These are phyloP conservation scores for Scaptomyza reducta DNA, from an alignment of 2,888 invertebrate species.

Conservation along the genomic window DNA sequence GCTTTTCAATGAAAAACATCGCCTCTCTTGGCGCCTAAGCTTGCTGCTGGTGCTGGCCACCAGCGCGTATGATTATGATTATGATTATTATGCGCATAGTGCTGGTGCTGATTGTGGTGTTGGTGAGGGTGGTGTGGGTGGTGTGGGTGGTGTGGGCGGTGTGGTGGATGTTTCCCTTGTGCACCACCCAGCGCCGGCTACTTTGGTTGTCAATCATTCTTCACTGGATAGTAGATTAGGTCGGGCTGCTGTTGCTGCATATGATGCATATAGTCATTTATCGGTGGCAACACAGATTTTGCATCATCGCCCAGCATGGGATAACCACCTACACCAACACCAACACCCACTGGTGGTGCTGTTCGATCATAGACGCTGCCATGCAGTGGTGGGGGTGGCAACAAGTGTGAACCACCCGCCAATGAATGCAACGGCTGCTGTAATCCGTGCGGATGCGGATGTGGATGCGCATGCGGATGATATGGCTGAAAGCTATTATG, in stretches of 20 bases:
- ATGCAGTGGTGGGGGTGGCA: slow-evolving; percentile 78
- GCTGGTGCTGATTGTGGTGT: slow-evolving; percentile 36
- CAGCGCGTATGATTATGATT: slow-evolving; percentile 69
- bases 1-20: slow-evolving; percentile 80
- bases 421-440: slow-evolving; percentile 70
- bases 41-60: slow-evolving; percentile 73
- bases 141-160: background rate
- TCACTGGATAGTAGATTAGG: slow-evolving; percentile 83
- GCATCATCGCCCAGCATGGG: slow-evolving; percentile 79
- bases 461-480: slow-evolving; percentile 70
- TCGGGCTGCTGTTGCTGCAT: slow-evolving; percentile 81
- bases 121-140: slow-evolving; percentile 50
- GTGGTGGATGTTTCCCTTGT: slow-evolving; percentile 37
- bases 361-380: slow-evolving; percentile 78
- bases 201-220: slow-evolving; percentile 83
- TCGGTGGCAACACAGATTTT: slow-evolving; percentile 83
- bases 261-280: slow-evolving; percentile 83
- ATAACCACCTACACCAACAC: slow-evolving; percentile 61
- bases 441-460: slow-evolving; percentile 59
- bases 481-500: slow-evolving; percentile 83
- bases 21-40: slow-evolving; percentile 78
- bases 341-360: slow-evolving; percentile 56
- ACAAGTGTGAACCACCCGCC: slow-evolving; percentile 63
- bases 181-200: slow-evolving; percentile 62
- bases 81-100: slow-evolving; percentile 59